Evolutionary conservation across 2,797 vertebrate species (phyloP), one percentile per base, ranked within the genome.

Genomic region (Lithobates pipiens): DNA sequence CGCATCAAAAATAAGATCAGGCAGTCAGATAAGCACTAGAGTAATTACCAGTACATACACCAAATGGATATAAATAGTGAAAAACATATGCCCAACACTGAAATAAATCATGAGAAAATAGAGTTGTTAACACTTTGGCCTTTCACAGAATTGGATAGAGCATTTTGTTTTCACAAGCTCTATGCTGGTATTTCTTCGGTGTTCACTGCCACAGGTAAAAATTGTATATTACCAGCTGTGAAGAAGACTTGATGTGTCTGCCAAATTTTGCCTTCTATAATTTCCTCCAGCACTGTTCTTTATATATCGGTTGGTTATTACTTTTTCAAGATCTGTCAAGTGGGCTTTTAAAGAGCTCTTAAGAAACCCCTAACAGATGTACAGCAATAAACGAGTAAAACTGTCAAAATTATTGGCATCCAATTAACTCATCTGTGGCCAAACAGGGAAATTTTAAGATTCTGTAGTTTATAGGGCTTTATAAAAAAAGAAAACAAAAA

Each of bases 81-180:
- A 57, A 84, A 77, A 84, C 42, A 84, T 77, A 84, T 70, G 54
- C 57, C 73, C 50, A 84, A 84, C 44, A 61, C 82, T 76, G 70
- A 84, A 84, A 36, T 70, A 25, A 77, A 77, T 57, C 65, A 25
- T 46, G 57, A 75, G 57, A 82, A 82, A 82, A 75, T 82, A 77
- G 63, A 83, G 65, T 77, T 46, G 65, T 77, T 83, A 83, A 83
- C 74, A 83, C 73, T 36, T 16, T 76, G 73, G 32, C 81, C 82
- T 77, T 69, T 68, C 44, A 57, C 27, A 77, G 25, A 84, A 77
- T 82, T 63, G 71, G 80, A 83, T 46, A 34, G 23, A 68, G 39
- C 32, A 76, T 84, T 84, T 72, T 46, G 16, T 75, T 65, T 70
- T 77, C 75, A 54, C 42, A 50, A 76, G 32, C 67, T 25, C 27